Conservation (phyloP, 2,113 vertebrate species). For the Aptenodytes patagonicus region DNA sequence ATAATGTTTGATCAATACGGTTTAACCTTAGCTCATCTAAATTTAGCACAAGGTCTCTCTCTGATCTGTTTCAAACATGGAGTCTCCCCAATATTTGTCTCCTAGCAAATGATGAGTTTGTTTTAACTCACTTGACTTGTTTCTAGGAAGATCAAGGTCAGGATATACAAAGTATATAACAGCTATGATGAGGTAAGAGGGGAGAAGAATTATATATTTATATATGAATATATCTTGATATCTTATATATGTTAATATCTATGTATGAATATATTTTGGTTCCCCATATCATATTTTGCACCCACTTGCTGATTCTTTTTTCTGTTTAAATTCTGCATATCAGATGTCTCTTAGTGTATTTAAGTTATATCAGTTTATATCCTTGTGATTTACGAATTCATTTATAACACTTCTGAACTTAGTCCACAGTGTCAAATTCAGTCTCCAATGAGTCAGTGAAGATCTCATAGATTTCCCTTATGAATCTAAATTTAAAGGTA, state of each 20-base stretch:
- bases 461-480: neutral
- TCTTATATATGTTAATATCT: neutral
- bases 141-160: conserved; percentile 12
- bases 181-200: neutral
- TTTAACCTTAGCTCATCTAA: conserved; percentile 58
- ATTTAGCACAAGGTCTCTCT: conserved; percentile 53
- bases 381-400: neutral
- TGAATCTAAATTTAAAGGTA: neutral
- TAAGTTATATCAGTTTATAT: neutral
- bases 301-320: neutral
- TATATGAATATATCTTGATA: neutral
- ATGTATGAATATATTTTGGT: neutral
- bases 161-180: neutral
- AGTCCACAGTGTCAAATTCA: neutral
- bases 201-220: neutral
- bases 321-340: neutral
- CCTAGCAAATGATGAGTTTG: neutral
- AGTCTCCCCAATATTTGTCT: conserved; percentile 21
- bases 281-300: neutral
- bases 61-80: conserved; percentile 29
- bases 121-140: conserved; percentile 11
- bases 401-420: neutral
- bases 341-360: neutral
- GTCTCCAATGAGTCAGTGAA: neutral
- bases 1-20: conserved; percentile 54